Evolutionary conservation across 2,888 invertebrate species (phyloP).

Genomic region (Habroteleia sp.): DNA sequence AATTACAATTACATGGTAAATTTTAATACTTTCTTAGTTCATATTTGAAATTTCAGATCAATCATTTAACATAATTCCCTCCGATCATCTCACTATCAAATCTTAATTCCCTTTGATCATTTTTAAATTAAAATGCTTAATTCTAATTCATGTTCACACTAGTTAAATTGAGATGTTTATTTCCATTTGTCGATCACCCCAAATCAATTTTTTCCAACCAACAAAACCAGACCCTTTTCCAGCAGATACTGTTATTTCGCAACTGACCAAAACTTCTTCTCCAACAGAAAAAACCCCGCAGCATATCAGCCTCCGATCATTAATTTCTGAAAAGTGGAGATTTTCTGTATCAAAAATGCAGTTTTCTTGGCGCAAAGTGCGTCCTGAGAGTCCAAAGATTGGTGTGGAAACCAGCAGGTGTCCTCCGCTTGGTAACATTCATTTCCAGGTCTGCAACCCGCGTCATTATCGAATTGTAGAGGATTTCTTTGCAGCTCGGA

Average conservation of each 20-base stretch:
- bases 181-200: not conserved
- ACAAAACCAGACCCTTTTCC: not conserved
- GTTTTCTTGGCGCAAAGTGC: conserved; percentile 33
- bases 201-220: not conserved
- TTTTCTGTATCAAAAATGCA: conserved; percentile 61
- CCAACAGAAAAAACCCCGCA: conserved; percentile 11
- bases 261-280: conserved; percentile 11
- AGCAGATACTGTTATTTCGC: conserved; percentile 14
- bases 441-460: conserved; percentile 39
- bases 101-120: too few relatives aligned
- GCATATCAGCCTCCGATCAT: conserved; percentile 36
- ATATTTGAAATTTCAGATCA: too few relatives aligned
- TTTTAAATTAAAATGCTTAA: too few relatives aligned
- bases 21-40: too few relatives aligned
- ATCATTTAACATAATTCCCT: too few relatives aligned
- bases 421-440: conserved; percentile 41
- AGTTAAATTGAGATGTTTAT: too few relatives aligned
- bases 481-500: conserved; percentile 18
- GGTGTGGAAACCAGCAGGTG: conserved; percentile 64
- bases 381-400: conserved; percentile 55
- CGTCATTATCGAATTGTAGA: conserved; percentile 35
- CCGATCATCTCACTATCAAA: too few relatives aligned
- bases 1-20: too few relatives aligned
- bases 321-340: conserved; percentile 58
- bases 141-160: too few relatives aligned